Percentiles rank a stretch among this genome's conserved stretches.
Evolutionary conservation across 92 coral and sea anemone species (phyloP).

Genomic region (Hydrozoanthus gracilis): DNA sequence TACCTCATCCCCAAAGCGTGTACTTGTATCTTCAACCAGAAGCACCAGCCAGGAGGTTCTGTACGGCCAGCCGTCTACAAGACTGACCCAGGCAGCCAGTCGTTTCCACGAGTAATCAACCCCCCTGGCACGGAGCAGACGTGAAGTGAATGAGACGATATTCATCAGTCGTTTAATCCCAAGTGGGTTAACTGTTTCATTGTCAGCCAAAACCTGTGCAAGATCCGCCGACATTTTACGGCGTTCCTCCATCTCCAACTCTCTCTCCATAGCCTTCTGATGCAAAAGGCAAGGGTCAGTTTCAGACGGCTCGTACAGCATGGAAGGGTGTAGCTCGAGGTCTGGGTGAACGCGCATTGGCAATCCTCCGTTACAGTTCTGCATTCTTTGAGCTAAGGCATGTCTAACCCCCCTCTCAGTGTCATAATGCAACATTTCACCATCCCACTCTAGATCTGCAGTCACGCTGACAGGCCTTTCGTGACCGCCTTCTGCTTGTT

Average conservation of each 20-base stretch:
- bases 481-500: slow-evolving; percentile 46
- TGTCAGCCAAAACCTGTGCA: slow-evolving; percentile 96
- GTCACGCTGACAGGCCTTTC: slow-evolving; percentile 67
- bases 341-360: slow-evolving; percentile 78
- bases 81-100: slow-evolving; percentile 97
- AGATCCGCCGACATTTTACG: slow-evolving; percentile 89
- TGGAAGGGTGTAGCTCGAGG: slow-evolving; percentile 75
- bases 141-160: slow-evolving; percentile 93
- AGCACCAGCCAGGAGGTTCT: slow-evolving; percentile 96
- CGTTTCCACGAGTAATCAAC: slow-evolving; percentile 95
- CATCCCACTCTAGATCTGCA: slow-evolving; percentile 97
- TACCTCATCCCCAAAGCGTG: slow-evolving; percentile 74
- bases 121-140: slow-evolving; percentile 93
- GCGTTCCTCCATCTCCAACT: slow-evolving; percentile 89
- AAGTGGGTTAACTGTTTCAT: slow-evolving; percentile 93
- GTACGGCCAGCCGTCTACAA: slow-evolving; percentile 99
- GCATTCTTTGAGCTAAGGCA: slow-evolving; percentile 38
- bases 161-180: slow-evolving; percentile 96
- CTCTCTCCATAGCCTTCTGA: slow-evolving; percentile 77
- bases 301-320: slow-evolving; percentile 83
- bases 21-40: slow-evolving; percentile 83
- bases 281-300: slow-evolving; percentile 76
- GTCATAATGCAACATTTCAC: slow-evolving; percentile 85
- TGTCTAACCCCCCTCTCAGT: slow-evolving; percentile 56
- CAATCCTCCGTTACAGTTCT: slow-evolving; percentile 89